A percentile compares a stretch with the other conserved stretches of the same genome.
These are phyloP conservation scores for Lepidurus packardi DNA, from an alignment of 1,140 invertebrate species.

Conservation along the genomic window DNA sequence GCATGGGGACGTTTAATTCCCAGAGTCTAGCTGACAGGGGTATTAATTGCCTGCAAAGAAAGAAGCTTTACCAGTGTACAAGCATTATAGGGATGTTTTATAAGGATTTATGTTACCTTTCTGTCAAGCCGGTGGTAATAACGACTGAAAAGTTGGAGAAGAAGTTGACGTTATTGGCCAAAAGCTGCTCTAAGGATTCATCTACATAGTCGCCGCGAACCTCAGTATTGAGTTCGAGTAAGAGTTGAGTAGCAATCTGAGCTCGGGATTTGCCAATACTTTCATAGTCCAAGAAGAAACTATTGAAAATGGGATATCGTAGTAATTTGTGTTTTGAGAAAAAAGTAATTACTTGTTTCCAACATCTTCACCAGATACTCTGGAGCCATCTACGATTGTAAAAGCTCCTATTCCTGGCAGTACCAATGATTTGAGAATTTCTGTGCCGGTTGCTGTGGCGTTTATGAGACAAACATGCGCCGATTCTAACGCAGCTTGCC, in stretches of 20 bases:
- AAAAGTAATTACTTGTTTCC: constrained; percentile 70
- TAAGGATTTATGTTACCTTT: constrained; percentile 57
- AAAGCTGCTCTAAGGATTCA: constrained; percentile 74
- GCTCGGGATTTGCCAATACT: constrained; percentile 76
- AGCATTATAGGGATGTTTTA: not conserved
- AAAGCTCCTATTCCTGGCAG: constrained; percentile 93
- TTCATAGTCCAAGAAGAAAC: constrained; percentile 79
- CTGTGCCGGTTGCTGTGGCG: constrained; percentile 87
- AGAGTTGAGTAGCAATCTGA: constrained; percentile 67
- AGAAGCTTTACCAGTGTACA: constrained; percentile 22
- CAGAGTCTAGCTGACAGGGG: constrained; percentile 73
- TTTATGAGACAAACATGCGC: constrained; percentile 91
- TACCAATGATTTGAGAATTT: constrained; percentile 89
- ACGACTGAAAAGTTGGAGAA: constrained; percentile 84
- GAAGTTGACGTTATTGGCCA: constrained; percentile 79
- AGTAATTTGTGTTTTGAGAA: not conserved
- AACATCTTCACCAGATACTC: constrained; percentile 80
- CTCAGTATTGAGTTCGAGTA: constrained; percentile 88
- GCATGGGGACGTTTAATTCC: constrained; percentile 74
- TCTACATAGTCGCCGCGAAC: constrained; percentile 87
- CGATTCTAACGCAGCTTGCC: constrained; percentile 77
- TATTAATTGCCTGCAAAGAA: constrained; percentile 57
- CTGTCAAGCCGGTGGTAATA: constrained; percentile 73
- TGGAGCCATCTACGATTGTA: constrained; percentile 87
- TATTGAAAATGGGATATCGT: constrained; percentile 45